A percentile compares a stretch with the other conserved stretches of the same genome.
Evolutionary conservation across 2,113 vertebrate genomes (phyloP).

Genomic region (Todiramphus saurophagus): DNA sequence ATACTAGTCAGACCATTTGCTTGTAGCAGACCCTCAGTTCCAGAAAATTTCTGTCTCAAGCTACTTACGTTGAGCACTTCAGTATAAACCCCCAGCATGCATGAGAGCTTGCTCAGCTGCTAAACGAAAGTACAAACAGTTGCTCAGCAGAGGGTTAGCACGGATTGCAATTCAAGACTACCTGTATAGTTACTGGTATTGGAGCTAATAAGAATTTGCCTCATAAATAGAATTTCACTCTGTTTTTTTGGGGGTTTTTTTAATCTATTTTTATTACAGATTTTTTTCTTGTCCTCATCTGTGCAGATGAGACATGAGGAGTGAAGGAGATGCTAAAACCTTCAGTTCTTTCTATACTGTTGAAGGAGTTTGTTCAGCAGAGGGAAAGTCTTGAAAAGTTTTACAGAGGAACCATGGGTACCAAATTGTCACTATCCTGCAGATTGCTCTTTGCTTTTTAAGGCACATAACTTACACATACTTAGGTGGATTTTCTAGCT

Average conservation of each 20-base stretch:
- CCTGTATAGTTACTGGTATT: background rate
- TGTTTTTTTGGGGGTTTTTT: no score
- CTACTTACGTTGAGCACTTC: background rate
- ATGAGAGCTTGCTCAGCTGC: background rate
- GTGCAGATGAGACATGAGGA: background rate
- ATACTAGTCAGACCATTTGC: background rate
- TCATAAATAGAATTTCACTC: background rate
- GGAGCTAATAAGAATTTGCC: background rate
- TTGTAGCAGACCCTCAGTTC: background rate
- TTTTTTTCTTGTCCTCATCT: background rate
- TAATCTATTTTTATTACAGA: background rate
- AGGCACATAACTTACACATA: fast-evolving
- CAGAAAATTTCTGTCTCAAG: background rate
- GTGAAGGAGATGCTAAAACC: background rate
- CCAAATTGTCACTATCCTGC: background rate
- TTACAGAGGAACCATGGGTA: background rate
- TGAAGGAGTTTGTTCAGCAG: background rate
- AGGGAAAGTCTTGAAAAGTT: background rate
- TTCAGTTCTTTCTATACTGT: background rate
- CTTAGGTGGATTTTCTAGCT: background rate
- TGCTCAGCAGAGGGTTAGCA: background rate
- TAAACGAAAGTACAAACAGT: background rate
- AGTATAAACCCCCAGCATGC: background rate
- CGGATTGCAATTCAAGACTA: background rate
- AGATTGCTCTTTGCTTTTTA: background rate